Evolutionary conservation across 2,888 invertebrate species (phyloP).

Genomic region (Hanleya hanleyi): DNA sequence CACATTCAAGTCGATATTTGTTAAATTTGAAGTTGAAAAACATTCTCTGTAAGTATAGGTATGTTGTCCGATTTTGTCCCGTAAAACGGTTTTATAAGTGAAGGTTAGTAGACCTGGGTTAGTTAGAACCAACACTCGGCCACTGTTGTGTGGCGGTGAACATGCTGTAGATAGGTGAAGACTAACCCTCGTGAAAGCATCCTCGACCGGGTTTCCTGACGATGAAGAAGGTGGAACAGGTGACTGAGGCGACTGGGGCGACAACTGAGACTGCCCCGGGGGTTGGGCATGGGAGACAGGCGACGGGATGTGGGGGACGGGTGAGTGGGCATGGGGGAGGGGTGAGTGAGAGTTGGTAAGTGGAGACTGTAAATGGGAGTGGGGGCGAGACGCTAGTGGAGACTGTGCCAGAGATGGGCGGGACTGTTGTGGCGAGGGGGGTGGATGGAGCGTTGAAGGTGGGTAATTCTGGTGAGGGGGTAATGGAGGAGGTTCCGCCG

Average conservation of each 20-base stretch:
- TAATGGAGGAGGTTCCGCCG: neutral
- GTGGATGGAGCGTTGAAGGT: slow-evolving; percentile 1
- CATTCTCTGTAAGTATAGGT: too few species aligned
- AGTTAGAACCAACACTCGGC: too few species aligned
- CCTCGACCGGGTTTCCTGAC: slow-evolving; percentile 38
- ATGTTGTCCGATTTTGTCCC: too few species aligned
- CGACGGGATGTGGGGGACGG: slow-evolving; percentile 27
- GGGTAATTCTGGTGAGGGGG: neutral
- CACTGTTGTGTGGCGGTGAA: too few species aligned
- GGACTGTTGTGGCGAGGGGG: neutral
- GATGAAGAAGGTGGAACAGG: neutral
- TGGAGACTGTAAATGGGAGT: neutral
- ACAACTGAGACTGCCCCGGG: slow-evolving; percentile 12
- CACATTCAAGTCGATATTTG: too few species aligned
- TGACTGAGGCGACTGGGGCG: slow-evolving; percentile 12
- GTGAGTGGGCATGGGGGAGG: slow-evolving; percentile 5
- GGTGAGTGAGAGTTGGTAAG: slow-evolving; percentile 2
- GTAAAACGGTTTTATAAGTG: too few species aligned
- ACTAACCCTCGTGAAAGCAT: slow-evolving; percentile 70
- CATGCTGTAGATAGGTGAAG: neutral
- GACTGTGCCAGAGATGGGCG: neutral
- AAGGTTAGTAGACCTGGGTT: too few species aligned
- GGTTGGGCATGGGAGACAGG: slow-evolving; percentile 34
- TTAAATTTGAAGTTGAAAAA: too few species aligned
- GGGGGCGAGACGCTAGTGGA: neutral